Conservation (phyloP, 2,797 vertebrate genomes). For the Pitangus sulphuratus region DNA sequence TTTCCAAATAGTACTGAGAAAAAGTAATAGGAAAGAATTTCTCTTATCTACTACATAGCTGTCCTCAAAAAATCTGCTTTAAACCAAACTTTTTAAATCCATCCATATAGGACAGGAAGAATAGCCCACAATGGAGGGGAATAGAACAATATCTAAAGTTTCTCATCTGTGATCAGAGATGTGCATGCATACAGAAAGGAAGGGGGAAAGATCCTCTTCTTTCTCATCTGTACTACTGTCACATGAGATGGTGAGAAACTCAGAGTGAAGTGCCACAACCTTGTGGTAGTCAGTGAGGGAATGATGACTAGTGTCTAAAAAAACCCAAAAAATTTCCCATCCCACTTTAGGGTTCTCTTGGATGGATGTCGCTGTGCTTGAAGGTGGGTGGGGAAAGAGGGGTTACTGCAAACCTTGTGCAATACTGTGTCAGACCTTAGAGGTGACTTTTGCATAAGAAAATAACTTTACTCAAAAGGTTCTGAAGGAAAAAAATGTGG, state of each 20-base stretch:
- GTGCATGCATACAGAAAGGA: neutral
- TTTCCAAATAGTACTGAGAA: neutral
- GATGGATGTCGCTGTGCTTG: neutral
- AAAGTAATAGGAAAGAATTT: neutral
- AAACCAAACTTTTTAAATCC: neutral
- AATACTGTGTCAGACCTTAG: neutral
- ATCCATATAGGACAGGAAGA: neutral
- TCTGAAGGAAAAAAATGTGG: neutral
- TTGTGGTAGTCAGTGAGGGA: neutral
- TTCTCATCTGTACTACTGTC: neutral
- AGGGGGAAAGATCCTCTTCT: neutral
- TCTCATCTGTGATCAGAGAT: neutral
- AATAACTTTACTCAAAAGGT: neutral
- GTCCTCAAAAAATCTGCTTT: neutral
- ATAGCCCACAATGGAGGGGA: neutral
- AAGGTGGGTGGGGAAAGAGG: neutral
- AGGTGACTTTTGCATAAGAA: neutral
- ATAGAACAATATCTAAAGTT: neutral
- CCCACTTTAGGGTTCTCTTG: neutral
- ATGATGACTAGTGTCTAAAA: neutral
- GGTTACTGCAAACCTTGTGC: neutral
- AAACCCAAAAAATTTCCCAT: neutral
- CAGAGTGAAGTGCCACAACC: rapidly evolving
- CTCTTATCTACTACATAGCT: neutral
- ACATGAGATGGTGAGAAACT: neutral